Evolutionary conservation across 2,113 vertebrate genomes (phyloP).

Genomic region (Plecturocebus donacophilus): DNA sequence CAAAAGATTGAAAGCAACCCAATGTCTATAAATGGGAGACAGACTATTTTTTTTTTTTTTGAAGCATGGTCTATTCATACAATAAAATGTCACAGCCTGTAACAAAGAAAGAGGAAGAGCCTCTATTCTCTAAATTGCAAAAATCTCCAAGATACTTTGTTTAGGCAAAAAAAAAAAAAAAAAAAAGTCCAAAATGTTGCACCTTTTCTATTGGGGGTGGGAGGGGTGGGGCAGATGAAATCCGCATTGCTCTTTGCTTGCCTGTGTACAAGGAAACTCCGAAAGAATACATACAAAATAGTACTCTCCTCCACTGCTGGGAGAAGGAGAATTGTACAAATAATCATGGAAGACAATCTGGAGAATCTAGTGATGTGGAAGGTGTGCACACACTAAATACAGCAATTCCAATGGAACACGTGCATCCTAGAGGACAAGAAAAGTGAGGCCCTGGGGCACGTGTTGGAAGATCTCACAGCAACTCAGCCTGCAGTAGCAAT

Average conservation of each 20-base stretch:
- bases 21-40: background rate
- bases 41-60: background rate
- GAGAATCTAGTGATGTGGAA: fast-evolving
- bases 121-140: background rate
- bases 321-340: background rate
- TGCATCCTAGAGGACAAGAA: background rate
- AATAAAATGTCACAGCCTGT: background rate
- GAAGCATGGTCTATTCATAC: background rate
- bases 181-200: background rate
- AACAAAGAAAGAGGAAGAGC: background rate
- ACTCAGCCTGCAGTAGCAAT: fast-evolving
- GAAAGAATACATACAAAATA: background rate
- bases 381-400: fast-evolving
- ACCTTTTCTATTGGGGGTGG: background rate
- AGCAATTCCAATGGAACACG: fast-evolving
- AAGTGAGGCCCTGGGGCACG: fast-evolving
- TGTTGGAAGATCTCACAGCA: fast-evolving
- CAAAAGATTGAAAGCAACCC: background rate
- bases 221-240: too few species aligned
- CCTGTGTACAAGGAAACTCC: fast-evolving
- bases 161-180: background rate
- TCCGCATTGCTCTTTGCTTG: background rate
- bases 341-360: background rate
- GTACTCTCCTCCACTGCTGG: fast-evolving
- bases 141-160: background rate